Evolutionary conservation across 2,888 invertebrate genomes (phyloP).

Genomic region (Pandemis heparana): DNA sequence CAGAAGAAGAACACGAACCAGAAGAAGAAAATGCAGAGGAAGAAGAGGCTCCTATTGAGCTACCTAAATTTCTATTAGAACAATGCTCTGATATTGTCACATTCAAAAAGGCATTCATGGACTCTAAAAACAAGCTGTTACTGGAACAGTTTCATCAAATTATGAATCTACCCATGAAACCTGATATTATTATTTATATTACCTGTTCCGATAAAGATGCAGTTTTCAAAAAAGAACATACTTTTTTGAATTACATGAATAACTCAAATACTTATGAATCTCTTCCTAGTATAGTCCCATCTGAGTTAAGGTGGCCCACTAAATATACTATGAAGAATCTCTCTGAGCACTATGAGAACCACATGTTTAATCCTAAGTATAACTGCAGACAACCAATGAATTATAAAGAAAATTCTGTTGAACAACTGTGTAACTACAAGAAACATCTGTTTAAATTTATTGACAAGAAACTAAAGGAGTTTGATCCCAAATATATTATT

Average conservation of each 20-base stretch:
- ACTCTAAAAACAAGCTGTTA: constrained; percentile 60
- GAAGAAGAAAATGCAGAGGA: constrained; percentile 57
- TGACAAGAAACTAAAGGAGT: constrained; percentile 80
- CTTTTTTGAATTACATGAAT: constrained; percentile 66
- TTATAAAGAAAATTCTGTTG: constrained; percentile 69
- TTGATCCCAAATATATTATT: constrained; percentile 83
- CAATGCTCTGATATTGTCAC: constrained; percentile 60
- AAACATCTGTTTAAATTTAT: constrained; percentile 72
- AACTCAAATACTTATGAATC: constrained; percentile 53
- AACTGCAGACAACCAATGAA: constrained; percentile 78
- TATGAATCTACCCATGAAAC: constrained; percentile 66
- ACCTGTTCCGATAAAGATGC: constrained; percentile 84
- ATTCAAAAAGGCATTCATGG: constrained; percentile 53
- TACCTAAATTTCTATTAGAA: constrained; percentile 72
- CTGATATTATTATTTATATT: constrained; percentile 85
- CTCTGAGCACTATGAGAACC: constrained; percentile 55
- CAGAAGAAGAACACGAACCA: constrained; percentile 54
- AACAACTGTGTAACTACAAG: constrained; percentile 83
- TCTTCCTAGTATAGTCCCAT: constrained; percentile 51
- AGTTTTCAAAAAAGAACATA: constrained; percentile 68
- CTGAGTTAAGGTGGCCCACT: constrained; percentile 67
- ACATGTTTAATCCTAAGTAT: constrained; percentile 72
- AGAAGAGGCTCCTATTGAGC: constrained; percentile 55
- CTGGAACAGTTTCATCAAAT: constrained; percentile 66
- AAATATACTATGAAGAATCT: constrained; percentile 64